These are phyloP conservation scores for Cryptoleucopteryx plumbea DNA, from an alignment of 2,113 vertebrate genomes.

Conservation along the genomic window DNA sequence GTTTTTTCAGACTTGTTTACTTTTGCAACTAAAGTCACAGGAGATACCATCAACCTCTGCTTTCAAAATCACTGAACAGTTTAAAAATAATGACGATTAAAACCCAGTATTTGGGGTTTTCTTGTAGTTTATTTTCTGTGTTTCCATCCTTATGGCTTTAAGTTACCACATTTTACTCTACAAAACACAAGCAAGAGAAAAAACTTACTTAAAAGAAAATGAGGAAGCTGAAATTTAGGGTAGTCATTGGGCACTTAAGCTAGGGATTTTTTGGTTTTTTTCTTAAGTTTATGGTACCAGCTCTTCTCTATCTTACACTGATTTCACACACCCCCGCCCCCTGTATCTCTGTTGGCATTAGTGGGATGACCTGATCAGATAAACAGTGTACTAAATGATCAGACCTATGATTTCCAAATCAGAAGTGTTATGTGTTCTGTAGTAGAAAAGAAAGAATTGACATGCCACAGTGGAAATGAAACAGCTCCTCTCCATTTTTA, in stretches of 20 bases:
- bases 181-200: neutral
- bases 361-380: neutral
- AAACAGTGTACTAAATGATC: neutral
- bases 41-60: neutral
- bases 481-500: neutral
- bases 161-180: neutral
- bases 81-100: neutral
- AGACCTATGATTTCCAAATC: neutral
- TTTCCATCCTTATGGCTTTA: neutral
- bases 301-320: neutral
- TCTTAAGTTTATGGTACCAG: neutral
- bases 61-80: neutral
- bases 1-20: neutral
- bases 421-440: neutral
- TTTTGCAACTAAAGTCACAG: neutral
- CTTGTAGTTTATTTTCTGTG: neutral
- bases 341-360: neutral
- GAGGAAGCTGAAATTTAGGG: neutral
- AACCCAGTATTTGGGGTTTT: neutral
- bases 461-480: neutral
- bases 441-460: neutral
- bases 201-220: neutral
- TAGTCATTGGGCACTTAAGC: neutral
- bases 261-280: neutral
- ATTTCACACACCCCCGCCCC: fast-evolving